Evolutionary conservation across 2,888 invertebrate species (phyloP).

Genomic region (Phrixothrix hirtus): DNA sequence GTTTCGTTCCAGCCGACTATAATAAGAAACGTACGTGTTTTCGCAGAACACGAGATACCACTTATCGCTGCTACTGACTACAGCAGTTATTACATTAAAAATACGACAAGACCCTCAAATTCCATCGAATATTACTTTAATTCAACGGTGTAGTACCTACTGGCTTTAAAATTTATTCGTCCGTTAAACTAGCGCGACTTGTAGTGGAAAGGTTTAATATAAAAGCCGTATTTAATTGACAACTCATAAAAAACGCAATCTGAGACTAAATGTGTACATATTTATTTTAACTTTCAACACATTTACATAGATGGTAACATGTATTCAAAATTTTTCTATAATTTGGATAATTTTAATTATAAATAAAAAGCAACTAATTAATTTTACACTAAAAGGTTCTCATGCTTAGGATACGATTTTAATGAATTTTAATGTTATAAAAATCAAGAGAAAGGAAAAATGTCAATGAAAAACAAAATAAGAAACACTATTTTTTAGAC

Average conservation of each 20-base stretch:
- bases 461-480: too few relatives aligned
- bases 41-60: constrained; percentile 51
- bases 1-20: constrained; percentile 41
- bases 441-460: too few relatives aligned
- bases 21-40: constrained; percentile 51
- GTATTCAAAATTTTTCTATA: constrained; percentile 1
- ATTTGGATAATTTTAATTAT: too few relatives aligned
- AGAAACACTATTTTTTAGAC: too few relatives aligned
- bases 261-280: too few relatives aligned
- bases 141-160: constrained; percentile 33
- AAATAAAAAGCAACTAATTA: too few relatives aligned
- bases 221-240: constrained; percentile 52
- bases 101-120: constrained; percentile 34
- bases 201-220: constrained; percentile 51
- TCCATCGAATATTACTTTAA: constrained; percentile 30
- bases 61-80: constrained; percentile 50
- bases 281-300: too few relatives aligned
- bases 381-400: too few relatives aligned
- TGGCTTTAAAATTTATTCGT: constrained; percentile 47
- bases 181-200: constrained; percentile 51
- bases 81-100: constrained; percentile 41
- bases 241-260: too few relatives aligned
- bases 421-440: background rate
- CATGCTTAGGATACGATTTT: too few relatives aligned
- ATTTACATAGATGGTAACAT: too few relatives aligned